phyloP scores from a whole-genome alignment of 2,797 vertebrate genomes.

The Poeciliopsis turneri region DNA sequence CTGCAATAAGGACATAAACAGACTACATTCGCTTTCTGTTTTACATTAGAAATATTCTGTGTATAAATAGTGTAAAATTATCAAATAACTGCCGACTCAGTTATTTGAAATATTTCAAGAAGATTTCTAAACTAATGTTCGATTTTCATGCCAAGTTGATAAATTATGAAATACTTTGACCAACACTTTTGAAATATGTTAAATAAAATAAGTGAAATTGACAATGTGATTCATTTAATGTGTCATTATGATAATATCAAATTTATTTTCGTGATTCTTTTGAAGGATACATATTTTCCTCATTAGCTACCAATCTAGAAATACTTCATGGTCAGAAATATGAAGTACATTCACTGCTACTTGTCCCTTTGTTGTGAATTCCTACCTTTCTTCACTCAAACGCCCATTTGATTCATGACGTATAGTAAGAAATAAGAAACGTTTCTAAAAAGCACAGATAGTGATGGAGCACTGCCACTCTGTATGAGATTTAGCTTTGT shows the following conservation, averaged over 20 bases:
- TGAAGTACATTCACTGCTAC: not conserved
- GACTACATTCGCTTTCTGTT: not conserved
- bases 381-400: not conserved
- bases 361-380: not conserved
- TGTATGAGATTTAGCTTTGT: slow-evolving; percentile 30
- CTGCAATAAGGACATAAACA: not conserved
- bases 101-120: not conserved
- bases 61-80: not conserved
- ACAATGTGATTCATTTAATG: not conserved
- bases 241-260: not conserved
- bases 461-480: slow-evolving; percentile 14
- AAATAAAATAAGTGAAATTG: not conserved
- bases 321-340: not conserved
- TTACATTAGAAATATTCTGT: not conserved
- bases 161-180: not conserved
- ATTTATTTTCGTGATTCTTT: not conserved
- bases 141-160: not conserved
- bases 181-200: not conserved
- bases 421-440: slow-evolving; percentile 45
- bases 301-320: not conserved
- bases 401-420: slow-evolving; percentile 61
- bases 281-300: not conserved
- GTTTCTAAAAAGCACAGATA: slow-evolving; percentile 19
- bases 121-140: not conserved
- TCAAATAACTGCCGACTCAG: not conserved